Conservation (phyloP, 2,797 vertebrate species). For the Lerista edwardsae region DNA sequence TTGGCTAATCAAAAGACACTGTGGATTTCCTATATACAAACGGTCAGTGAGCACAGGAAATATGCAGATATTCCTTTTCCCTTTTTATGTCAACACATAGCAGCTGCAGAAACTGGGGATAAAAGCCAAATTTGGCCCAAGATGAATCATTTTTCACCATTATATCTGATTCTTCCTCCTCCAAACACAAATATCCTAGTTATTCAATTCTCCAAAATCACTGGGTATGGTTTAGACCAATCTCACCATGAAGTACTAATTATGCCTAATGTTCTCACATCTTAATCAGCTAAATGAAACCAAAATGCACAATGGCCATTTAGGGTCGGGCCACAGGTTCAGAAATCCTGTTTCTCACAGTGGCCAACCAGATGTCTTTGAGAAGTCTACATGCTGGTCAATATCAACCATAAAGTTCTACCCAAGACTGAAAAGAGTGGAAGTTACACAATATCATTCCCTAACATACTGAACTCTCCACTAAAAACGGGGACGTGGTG, state of each 20-base stretch:
- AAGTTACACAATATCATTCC: not conserved
- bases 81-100: not conserved
- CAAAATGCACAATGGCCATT: accelerated
- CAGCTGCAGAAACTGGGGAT: not conserved
- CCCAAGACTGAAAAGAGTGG: not conserved
- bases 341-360: too few species aligned
- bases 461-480: not conserved
- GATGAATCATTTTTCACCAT: not conserved
- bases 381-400: too few species aligned
- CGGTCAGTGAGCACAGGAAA: not conserved
- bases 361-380: too few species aligned
- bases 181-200: not conserved
- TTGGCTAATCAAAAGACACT: not conserved
- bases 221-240: not conserved
- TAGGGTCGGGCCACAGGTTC: too few species aligned
- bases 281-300: not conserved
- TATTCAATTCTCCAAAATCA: not conserved
- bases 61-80: not conserved
- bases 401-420: not conserved
- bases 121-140: not conserved
- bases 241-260: not conserved
- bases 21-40: not conserved
- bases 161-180: not conserved
- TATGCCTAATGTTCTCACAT: not conserved
- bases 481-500: too few species aligned